Evolutionary conservation across 2,797 vertebrate species (phyloP), one percentile per base, ranked within the genome.

Genomic region (Acanthurus tractus): DNA sequence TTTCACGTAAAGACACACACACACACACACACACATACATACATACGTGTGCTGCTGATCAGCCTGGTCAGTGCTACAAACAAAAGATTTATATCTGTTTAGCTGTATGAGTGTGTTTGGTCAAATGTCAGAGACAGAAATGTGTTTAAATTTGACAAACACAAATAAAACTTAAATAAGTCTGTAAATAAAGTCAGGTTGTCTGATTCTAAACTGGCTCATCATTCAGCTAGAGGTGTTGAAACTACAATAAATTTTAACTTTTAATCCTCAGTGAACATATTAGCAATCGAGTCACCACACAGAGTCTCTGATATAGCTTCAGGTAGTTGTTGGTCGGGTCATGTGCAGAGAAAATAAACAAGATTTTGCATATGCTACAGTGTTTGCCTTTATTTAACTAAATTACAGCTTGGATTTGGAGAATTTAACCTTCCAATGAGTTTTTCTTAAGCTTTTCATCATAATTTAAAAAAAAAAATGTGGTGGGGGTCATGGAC

Each of bases 1-100:
- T 42, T 58, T 10, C 54, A 2, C 62, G 49, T 57, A 6, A 58
- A 25, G 17, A 55, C 20, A 23, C 63, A 44, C 50, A 22, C 63
- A 66, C 20, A 6, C 62, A 23, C 22, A 53, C n/a, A 22, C 63
- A 46, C 52, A 55, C 20, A 23, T 57, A 40, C 50, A 22, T 61
- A 66, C 20, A 5, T 56, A 23, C 46, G n/a, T 61, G 61, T 18
- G 50, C 53, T 38, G 3, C 29, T 49, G 46, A 20, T 48, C 50
- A 45, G 40, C 42, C 38, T 40, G 38, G 38, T 40, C 38, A 40
- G 38, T 34, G 29, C 29, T 34, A 34, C 29, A 34, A 34, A 34
- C 5, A 6, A 34, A 34, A 6, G 29, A 34, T 34, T 34, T 34
- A 6, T 34, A 34, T 44, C 61, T 54, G 17, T 29, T 67, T 25